phyloP scores from a whole-genome alignment of 2,797 vertebrate genomes.

The Dryobates pubescens region DNA sequence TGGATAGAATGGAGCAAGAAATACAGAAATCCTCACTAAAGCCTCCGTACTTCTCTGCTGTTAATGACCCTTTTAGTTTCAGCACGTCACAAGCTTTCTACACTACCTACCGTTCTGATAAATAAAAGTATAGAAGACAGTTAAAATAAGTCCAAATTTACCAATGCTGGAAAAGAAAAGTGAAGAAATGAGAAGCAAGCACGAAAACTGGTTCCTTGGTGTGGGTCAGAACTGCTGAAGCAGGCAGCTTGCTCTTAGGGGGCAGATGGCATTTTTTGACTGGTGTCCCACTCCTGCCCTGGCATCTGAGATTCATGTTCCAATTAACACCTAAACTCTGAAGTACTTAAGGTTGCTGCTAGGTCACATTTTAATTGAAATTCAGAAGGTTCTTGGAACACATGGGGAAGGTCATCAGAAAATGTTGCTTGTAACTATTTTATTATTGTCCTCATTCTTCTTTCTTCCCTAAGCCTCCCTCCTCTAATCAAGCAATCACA shows the following conservation, averaged over 20 bases:
- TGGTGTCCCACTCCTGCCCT: background rate
- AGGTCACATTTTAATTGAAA: slow-evolving; percentile 41
- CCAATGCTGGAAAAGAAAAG: background rate
- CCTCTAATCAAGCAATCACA: background rate
- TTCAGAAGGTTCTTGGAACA: background rate
- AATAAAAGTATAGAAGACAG: background rate
- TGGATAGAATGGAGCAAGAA: background rate
- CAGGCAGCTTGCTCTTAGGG: background rate
- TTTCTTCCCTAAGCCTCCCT: background rate
- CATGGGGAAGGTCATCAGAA: background rate
- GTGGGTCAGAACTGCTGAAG: background rate
- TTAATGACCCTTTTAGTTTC: slow-evolving; percentile 19
- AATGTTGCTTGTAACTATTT: background rate
- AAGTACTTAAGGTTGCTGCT: background rate
- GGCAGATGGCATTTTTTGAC: background rate
- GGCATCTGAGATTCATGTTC: slow-evolving; percentile 6
- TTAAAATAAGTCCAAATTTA: slow-evolving; percentile 21
- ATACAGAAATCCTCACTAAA: slow-evolving; percentile 28
- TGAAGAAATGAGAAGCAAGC: slow-evolving; percentile 8
- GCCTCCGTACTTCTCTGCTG: background rate
- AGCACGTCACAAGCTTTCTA: background rate
- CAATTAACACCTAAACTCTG: background rate
- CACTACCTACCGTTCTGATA: background rate
- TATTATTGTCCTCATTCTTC: background rate
- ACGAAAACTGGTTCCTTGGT: background rate